These are phyloP conservation scores for Nibea albiflora DNA, from an alignment of 2,113 vertebrate genomes.

Conservation along the genomic window DNA sequence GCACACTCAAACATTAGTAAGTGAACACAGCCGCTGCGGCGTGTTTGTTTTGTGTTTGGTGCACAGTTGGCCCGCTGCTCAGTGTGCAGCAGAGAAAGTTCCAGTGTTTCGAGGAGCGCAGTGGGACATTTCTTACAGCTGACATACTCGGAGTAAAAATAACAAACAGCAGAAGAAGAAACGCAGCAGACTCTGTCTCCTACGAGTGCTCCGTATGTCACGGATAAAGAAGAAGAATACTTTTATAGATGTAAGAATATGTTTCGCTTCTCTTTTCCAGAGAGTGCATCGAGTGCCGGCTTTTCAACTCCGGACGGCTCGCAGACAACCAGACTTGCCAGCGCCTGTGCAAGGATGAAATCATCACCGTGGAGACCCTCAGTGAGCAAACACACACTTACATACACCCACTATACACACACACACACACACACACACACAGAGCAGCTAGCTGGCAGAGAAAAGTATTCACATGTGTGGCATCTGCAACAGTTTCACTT, in stretches of 20 bases:
- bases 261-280: constrained; percentile 72
- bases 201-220: background rate
- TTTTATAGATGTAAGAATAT: no score
- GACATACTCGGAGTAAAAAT: background rate
- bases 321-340: constrained; percentile 97
- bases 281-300: constrained; percentile 95
- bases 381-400: constrained; percentile 82
- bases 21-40: background rate
- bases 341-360: constrained; percentile 93
- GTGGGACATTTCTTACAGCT: background rate
- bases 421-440: background rate
- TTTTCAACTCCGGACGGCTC: constrained; percentile 89
- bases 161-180: background rate
- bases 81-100: background rate
- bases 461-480: constrained; percentile 31
- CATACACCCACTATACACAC: background rate
- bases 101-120: background rate
- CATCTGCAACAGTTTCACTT: constrained; percentile 44
- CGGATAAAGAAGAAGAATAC: background rate
- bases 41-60: background rate
- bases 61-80: background rate
- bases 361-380: constrained; percentile 90
- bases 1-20: background rate
- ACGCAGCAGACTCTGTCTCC: background rate
- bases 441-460: constrained; percentile 31